Evolutionary conservation across 2,888 invertebrate genomes (phyloP), one percentile per base, ranked within the genome.

Genomic region (Artemia sp.): DNA sequence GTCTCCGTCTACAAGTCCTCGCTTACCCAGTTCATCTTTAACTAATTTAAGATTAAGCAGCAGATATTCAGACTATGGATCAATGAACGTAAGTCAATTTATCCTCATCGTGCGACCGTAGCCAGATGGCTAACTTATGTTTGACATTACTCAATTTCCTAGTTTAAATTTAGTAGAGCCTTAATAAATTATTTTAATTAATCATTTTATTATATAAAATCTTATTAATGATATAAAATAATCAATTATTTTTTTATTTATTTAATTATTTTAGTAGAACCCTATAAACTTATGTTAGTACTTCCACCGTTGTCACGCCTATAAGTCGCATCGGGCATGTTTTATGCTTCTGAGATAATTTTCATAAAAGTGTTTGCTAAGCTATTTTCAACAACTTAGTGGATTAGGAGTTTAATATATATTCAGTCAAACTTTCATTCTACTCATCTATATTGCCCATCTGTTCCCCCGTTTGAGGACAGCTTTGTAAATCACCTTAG

Each of bases 51-150:
- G 64, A 58, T 58, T 58, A 58, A 58, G 64, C 64, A 58, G 64
- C 64, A 58, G 64, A 58, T 58, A 58, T 11, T 58, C 64, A 8
- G 64, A 58, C 64, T 58, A 58, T 58, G 64, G 64, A 9, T 58
- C 64, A 9, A 58, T 58, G 64, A 58, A 58, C 64, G 64, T 58
- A 58, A 58, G 64, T 58, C 14, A 24, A n/a, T 24, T 19, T 38
- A 38, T 38, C 38, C 38, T 38, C 2, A 38, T 38, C 2, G 1
- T 38, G 4, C 2, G 38, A 38, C 38, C 38, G 38, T 38, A 38
- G 38, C 38, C 38, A 38, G 4, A 38, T 3, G 38, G 38, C 38
- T 38, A 38, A 38, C 38, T 38, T 38, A 2, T 6, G 38, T 38
- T 38, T 38, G 38, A 38, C 38, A 38, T 38, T 38, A 38, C 38